Evolutionary conservation across 2,113 vertebrate genomes (phyloP).

Genomic region (Plestiodon gilberti): DNA sequence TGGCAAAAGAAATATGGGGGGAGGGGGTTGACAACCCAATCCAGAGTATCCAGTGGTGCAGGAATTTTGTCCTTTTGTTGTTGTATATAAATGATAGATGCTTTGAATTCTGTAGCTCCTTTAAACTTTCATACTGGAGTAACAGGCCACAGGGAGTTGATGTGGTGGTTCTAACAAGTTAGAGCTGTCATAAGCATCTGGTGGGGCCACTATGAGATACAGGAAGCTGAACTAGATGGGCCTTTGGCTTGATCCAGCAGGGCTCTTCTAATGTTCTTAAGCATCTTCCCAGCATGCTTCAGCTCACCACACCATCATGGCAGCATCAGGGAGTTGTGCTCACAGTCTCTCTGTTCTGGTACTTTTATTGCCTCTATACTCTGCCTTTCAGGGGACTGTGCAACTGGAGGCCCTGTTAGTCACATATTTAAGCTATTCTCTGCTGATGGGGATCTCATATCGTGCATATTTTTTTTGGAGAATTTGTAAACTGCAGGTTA

Average conservation of each 20-base stretch:
- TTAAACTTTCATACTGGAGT: background rate
- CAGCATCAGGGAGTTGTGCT: background rate
- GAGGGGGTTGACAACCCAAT: no score
- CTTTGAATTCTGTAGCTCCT: background rate
- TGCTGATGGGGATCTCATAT: background rate
- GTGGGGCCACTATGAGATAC: no score
- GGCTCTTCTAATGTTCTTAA: no score
- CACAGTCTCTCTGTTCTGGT: background rate
- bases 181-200: background rate
- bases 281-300: background rate
- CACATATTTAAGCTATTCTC: background rate
- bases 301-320: background rate
- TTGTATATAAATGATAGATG: background rate
- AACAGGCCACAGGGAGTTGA: background rate
- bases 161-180: background rate
- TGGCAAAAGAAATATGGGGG: background rate
- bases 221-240: no score
- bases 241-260: no score
- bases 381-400: background rate
- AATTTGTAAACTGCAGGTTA: background rate
- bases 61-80: background rate
- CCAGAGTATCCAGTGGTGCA: background rate
- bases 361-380: background rate
- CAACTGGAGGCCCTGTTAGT: background rate
- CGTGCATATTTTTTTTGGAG: background rate